Evolutionary conservation across 2,888 invertebrate species (phyloP).

Genomic region (Pyrrhia umbra): DNA sequence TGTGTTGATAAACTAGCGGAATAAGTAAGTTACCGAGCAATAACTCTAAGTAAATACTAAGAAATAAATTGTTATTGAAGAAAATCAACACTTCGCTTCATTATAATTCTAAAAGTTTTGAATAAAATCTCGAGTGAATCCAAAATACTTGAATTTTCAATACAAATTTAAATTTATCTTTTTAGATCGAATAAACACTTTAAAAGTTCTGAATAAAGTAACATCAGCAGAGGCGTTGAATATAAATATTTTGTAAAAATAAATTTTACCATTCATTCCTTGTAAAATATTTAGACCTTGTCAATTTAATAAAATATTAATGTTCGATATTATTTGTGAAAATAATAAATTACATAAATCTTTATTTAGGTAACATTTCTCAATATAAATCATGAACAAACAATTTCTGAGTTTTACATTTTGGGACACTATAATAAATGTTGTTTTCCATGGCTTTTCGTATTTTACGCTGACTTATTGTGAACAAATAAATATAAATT

Average conservation of each 20-base stretch:
- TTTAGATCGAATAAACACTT: constrained; percentile 1
- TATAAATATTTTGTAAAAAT: background rate
- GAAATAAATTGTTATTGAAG: background rate
- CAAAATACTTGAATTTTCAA: background rate
- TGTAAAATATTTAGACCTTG: too few relatives aligned
- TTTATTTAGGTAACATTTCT: background rate
- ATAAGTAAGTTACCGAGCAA: too few relatives aligned
- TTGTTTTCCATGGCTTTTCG: too few relatives aligned
- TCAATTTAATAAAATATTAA: background rate
- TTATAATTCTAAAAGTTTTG: background rate
- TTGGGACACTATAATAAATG: too few relatives aligned
- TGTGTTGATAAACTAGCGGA: too few relatives aligned
- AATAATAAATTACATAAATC: too few relatives aligned
- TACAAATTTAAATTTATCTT: background rate
- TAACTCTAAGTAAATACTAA: too few relatives aligned
- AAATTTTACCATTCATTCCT: background rate
- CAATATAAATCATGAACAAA: background rate
- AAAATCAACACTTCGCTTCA: background rate
- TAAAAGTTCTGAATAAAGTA: background rate
- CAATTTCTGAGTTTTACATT: too few relatives aligned
- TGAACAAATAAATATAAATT: too few relatives aligned
- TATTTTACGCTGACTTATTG: too few relatives aligned
- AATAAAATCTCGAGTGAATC: background rate
- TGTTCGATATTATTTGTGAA: too few relatives aligned
- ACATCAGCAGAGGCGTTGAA: background rate